Evolutionary conservation across 2,797 vertebrate genomes (phyloP).

Genomic region (Mormyrus hasselquistii): DNA sequence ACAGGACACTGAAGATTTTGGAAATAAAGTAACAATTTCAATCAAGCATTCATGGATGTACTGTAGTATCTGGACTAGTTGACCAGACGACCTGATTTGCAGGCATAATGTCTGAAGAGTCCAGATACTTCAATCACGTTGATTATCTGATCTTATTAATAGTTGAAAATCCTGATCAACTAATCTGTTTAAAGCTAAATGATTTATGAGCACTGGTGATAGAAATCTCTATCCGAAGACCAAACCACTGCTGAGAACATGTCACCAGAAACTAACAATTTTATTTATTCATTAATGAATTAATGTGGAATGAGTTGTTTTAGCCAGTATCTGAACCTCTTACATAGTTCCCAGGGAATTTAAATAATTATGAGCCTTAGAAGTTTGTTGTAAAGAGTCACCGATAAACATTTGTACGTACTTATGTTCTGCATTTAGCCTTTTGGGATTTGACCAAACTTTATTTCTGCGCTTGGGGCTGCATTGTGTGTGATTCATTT

Average conservation of each 20-base stretch:
- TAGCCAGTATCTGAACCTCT: background rate
- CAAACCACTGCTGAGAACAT: background rate
- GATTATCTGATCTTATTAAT: slow-evolving; percentile 6
- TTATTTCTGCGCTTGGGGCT: background rate
- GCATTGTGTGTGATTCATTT: background rate
- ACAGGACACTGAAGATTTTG: background rate
- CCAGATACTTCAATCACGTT: background rate
- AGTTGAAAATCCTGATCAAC: background rate
- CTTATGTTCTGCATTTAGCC: background rate
- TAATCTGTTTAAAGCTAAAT: slow-evolving; percentile 13
- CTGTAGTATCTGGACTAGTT: background rate
- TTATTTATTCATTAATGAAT: background rate
- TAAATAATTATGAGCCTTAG: background rate
- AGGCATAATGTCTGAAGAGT: background rate
- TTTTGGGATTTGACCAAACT: background rate
- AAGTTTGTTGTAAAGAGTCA: background rate
- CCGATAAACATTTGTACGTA: background rate
- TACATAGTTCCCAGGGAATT: background rate
- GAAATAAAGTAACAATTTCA: slow-evolving; percentile 11
- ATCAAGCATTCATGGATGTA: slow-evolving; percentile 7
- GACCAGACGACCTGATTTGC: background rate
- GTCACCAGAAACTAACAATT: background rate
- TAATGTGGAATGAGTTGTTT: background rate
- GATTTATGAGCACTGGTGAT: background rate
- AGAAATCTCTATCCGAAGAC: background rate